Evolutionary conservation across 2,888 invertebrate species (phyloP), one percentile per base, ranked within the genome.

Genomic region (Nematopogon swammerdamellus): DNA sequence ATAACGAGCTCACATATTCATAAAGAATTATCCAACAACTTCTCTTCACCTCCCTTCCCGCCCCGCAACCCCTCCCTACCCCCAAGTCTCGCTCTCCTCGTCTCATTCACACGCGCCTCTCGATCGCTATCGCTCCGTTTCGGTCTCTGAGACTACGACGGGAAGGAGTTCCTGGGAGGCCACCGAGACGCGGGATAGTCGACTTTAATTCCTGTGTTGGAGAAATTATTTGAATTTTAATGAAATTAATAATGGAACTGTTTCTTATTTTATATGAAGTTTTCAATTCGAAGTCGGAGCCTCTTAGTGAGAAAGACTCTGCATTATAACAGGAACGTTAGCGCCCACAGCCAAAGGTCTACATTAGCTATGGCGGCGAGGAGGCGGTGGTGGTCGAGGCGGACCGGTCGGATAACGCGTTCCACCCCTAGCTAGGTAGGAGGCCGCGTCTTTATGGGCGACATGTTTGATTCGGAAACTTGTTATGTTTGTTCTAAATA

Each of bases 1-100:
- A 74, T 76, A 77, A 75, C 76, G 72, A 76, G 70, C 73, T 75
- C 73, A 74, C 77, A 79, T 80, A 77, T 79, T 80, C 79, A 80
- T 80, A 80, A 74, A 80, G 72, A 76, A 76, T 76, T 73, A 77
- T 72, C 74, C 72, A 64, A 69, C 71, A 63, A 63, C 66, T 64
- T 64, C 63, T 63, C 60, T 67, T 59, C 68, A 49, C 60, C 65
- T 64, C 65, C 63, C 53, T 60, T 61, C 42, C 48, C 47, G 19
- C 45, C 30, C 46, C 59, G 62, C 59, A 57, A 62, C 63, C 65
- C 65, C 66, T 60, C 62, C 61, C n/a, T n/a, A n/a, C n/a, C n/a
- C n/a, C n/a, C n/a, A n/a, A n/a, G n/a, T 59, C 61, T 63, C 65
- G 68, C 65, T 67, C 70, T 30, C 67, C 72, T 71, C 71, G 76